Conservation (phyloP, 2,888 invertebrate species). For the Crematogaster levior region DNA sequence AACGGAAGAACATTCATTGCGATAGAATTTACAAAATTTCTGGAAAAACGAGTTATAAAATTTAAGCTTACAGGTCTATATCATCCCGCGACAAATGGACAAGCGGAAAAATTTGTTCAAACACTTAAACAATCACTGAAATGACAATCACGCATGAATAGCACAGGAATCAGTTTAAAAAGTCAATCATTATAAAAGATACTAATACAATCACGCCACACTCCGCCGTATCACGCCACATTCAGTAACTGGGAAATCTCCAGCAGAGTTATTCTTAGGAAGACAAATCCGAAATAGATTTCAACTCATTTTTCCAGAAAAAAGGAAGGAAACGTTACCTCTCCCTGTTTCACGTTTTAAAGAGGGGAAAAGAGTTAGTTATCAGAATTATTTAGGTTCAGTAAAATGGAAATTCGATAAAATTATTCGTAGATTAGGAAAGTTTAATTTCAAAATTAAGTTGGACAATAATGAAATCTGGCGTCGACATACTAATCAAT, state of each 20-base stretch:
- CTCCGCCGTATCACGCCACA: neutral
- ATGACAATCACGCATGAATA: neutral
- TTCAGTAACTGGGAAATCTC: neutral
- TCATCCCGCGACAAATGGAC: neutral
- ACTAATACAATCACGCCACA: neutral
- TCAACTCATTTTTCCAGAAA: neutral
- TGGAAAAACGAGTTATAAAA: too few species aligned
- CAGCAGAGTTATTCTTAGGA: neutral
- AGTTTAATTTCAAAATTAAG: neutral
- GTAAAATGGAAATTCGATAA: neutral
- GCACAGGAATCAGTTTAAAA: neutral
- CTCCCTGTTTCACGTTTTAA: neutral
- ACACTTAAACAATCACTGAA: neutral
- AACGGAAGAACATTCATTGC: too few species aligned
- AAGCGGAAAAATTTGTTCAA: neutral
- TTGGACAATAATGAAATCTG: neutral
- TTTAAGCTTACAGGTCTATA: neutral
- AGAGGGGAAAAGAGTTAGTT: neutral
- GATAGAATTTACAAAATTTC: too few species aligned
- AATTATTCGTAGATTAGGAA: neutral
- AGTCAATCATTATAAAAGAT: neutral
- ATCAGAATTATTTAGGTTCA: neutral
- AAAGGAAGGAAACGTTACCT: neutral
- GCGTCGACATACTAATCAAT: neutral
- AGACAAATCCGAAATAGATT: neutral